Conservation (phyloP, 2,113 vertebrate genomes). For the Myotis lucifugus region DNA sequence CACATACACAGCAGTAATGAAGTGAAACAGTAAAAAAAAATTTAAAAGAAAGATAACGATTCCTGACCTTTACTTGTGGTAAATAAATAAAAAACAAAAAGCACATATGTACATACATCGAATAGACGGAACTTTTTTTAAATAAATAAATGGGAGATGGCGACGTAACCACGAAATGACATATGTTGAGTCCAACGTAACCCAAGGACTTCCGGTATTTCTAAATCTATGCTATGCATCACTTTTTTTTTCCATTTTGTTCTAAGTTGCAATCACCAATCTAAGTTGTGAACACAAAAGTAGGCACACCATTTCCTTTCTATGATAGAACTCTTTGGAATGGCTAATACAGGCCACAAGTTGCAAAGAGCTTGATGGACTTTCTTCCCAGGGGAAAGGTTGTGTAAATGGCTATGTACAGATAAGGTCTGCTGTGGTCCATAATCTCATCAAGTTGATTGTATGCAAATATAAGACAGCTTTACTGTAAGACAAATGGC, state of each 20-base stretch:
- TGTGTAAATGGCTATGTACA: background rate
- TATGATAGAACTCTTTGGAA: background rate
- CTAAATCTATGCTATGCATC: background rate
- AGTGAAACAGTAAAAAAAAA: too few relatives aligned
- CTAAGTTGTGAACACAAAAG: background rate
- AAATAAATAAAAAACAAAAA: too few relatives aligned
- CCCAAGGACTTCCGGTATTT: background rate
- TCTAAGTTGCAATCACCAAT: background rate
- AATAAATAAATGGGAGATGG: too few relatives aligned
- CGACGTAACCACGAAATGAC: too few relatives aligned
- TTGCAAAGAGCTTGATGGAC: background rate
- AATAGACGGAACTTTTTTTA: too few relatives aligned
- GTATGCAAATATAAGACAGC: background rate
- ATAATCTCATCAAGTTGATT: background rate
- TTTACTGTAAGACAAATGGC: background rate
- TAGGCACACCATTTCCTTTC: background rate
- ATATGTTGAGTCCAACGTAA: too few relatives aligned
- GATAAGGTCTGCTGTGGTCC: background rate
- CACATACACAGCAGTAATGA: too few relatives aligned
- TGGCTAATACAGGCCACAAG: background rate
- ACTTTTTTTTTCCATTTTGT: background rate
- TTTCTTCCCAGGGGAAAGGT: background rate
- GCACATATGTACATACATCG: too few relatives aligned
- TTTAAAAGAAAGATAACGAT: too few relatives aligned
- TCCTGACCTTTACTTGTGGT: too few relatives aligned